phyloP scores from a whole-genome alignment of 1,140 invertebrate genomes.

The Ostrea edulis region DNA sequence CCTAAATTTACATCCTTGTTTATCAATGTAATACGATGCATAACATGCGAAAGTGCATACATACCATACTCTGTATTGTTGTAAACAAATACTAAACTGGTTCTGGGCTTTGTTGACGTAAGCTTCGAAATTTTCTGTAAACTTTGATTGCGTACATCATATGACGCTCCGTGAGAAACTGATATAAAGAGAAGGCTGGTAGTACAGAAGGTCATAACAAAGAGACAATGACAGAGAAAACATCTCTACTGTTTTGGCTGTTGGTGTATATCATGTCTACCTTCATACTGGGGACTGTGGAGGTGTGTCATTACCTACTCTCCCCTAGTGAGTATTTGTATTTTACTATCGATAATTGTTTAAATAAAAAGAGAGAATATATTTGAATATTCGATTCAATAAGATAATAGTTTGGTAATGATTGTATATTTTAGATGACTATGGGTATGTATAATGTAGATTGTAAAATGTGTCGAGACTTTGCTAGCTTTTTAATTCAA shows the following conservation, averaged over 20 bases:
- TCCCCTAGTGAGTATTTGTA: neutral
- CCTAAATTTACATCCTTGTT: neutral
- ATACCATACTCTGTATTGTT: neutral
- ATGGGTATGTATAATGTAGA: no score
- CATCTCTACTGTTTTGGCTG: neutral
- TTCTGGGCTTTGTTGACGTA: neutral
- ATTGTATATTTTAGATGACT: neutral
- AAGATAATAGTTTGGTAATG: no score
- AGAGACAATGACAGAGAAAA: slow-evolving; percentile 4
- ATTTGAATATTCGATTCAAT: neutral
- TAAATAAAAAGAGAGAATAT: neutral
- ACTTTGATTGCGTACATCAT: no score
- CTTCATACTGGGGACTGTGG: neutral
- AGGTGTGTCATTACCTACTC: neutral
- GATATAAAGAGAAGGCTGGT: neutral
- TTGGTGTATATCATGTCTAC: neutral
- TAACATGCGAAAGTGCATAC: neutral
- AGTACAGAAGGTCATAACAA: neutral
- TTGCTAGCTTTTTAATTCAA: no score
- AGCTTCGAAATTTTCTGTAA: neutral
- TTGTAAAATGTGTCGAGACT: no score
- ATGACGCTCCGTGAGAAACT: neutral
- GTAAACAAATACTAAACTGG: neutral
- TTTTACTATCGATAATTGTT: no score
- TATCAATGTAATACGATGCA: neutral